Evolutionary conservation across 1,140 invertebrate species (phyloP).

Genomic region (Papilio glaucus): DNA sequence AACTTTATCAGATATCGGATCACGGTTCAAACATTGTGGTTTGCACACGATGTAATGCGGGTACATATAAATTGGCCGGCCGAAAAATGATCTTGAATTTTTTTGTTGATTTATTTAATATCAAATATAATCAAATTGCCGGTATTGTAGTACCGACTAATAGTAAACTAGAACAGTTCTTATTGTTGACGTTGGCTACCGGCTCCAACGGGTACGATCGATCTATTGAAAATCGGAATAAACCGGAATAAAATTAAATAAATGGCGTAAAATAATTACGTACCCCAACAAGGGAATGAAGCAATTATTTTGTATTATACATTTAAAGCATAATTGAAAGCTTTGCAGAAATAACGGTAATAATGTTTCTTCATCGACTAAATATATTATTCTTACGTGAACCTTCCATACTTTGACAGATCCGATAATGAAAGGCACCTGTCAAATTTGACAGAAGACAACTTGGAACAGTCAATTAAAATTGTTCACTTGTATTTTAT

Average conservation of each 20-base stretch:
- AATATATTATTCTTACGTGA: background rate
- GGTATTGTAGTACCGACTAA: no score
- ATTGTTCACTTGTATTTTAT: constrained; percentile 20
- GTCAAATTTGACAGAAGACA: constrained; percentile 34
- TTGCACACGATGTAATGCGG: no score
- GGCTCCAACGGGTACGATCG: no score
- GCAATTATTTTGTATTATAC: background rate
- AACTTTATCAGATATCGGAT: no score
- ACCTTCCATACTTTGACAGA: constrained; percentile 15
- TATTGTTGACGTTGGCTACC: no score
- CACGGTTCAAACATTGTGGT: no score
- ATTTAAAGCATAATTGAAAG: constrained; percentile 9
- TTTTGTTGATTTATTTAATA: no score
- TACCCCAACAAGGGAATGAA: background rate
- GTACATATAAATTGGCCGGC: no score
- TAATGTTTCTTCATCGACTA: background rate
- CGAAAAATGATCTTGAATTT: no score
- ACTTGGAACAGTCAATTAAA: constrained; percentile 25
- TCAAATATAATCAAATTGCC: no score
- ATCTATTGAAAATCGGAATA: no score
- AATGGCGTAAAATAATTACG: background rate
- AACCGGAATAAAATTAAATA: background rate
- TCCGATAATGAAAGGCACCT: constrained; percentile 23
- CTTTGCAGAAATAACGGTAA: background rate
- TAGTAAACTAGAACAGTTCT: no score